Evolutionary conservation across 2,797 vertebrate species (phyloP), one percentile per base, ranked within the genome.

Genomic region (Fundulus diaphanus): DNA sequence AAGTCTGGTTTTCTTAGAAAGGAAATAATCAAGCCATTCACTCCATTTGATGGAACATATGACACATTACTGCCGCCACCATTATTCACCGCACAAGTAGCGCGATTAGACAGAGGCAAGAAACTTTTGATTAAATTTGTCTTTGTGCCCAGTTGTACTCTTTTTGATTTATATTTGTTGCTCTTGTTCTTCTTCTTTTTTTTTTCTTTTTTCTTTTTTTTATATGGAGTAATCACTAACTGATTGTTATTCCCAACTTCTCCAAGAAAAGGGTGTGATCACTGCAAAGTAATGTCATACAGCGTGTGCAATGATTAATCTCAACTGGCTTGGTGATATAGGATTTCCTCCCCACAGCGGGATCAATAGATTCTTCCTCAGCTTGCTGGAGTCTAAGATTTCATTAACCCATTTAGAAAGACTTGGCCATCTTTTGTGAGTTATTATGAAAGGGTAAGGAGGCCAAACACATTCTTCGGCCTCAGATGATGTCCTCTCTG

Each of bases 391-490:
- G 90, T 92, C 92, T 90, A 91, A 91, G 90, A 95, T 95, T 95
- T 95, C 93, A 94, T 95, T 95, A 95, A 95, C 94, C 94, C 90
- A 90, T 95, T 95, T 94, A 86, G 85, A 92, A 92, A 90, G 83
- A 90, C 80, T 85, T 83, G 90, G 90, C 89, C 90, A 90, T 93
- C 87, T 85, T 70, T 86, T 80, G 75, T 93, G 93, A 96, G 91
- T 94, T 95, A 95, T 95, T 93, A 91, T 89, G 67, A 80, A 82
- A 91, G 93, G 94, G 87, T 89, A 91, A 73, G 72, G 84, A 92
- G 92, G 94, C 87, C 93, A 93, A 92, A 92, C 59, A 20, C 88
- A 94, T 94, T 92, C 83, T 90, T 93, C 89, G 90, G 79, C 87
- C 71, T 66, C 22, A 59, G 80, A 90, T 79, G 85, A 89, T 85